Evolutionary conservation across 1,140 invertebrate species (phyloP), one percentile per base, ranked within the genome.

Genomic region (Hycleus phaleratus): DNA sequence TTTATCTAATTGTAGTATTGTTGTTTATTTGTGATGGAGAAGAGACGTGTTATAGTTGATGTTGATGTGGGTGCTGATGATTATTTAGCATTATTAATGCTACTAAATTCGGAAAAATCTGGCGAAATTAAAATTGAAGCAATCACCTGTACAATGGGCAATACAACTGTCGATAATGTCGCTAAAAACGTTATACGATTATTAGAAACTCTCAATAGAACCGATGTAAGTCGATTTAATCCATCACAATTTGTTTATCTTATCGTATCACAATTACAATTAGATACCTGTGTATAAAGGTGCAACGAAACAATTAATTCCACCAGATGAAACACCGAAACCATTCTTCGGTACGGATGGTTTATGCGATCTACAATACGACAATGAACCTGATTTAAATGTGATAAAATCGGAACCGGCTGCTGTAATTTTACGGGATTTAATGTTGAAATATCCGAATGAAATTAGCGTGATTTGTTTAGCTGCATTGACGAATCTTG

Each of bases 401-500:
- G 51, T 69, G 1, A 62, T 70, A 25, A 24, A 43, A 26, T 38
- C 58, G n/a, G 49, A 46, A 56, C 58, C 58, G 38, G 61, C 62
- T 3, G 46, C 62, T 2, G 46, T 60, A n/a, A 61, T 40, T 26
- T 44, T 71, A 46, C 12, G 46, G 3, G 38, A 62, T n/a, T 32
- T 73, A 46, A 58, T 66, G 46, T 40, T 39, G 26, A 49, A 61
- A 3, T 57, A 66, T 60, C 61, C 66, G 68, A 74, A 75, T 50
- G 69, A 83, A 66, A 69, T 86, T 18, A 78, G 75, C 2, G 47
- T 91, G 7, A 73, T 91, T 40, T 80, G 81, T 55, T 63, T 91
- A 32, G 90, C 81, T 1, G 88, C 90, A 0, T 70, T 91, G 32
- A 92, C 88, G 1, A 92, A 92, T 69, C 71, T 90, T 45, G 88